These are phyloP conservation scores for Nematostella vectensis DNA, from an alignment of 92 coral and sea anemone genomes.

Conservation along the genomic window DNA sequence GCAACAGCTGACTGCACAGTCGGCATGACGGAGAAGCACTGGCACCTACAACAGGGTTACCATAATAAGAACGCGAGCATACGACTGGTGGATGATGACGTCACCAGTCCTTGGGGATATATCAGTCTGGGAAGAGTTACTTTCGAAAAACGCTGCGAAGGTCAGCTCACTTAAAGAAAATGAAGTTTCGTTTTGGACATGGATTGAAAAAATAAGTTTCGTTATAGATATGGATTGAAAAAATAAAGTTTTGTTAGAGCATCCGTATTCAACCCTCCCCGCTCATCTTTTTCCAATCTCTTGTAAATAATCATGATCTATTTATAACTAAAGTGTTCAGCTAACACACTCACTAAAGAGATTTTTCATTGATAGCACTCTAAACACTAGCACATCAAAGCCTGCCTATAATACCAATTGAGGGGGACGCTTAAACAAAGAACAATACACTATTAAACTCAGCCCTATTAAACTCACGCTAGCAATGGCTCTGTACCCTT, in stretches of 20 bases:
- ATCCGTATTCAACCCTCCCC: too few species aligned
- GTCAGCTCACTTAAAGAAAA: constrained; percentile 4
- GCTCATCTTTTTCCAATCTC: too few species aligned
- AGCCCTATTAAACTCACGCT: too few species aligned
- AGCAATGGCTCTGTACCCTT: too few species aligned
- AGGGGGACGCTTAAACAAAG: too few species aligned
- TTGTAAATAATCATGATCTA: too few species aligned
- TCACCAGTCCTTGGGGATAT: constrained; percentile 21
- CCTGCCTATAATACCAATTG: too few species aligned
- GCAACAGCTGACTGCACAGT: constrained; percentile 29
- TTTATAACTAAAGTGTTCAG: too few species aligned
- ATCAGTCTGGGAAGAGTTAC: constrained; percentile 41
- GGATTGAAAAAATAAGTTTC: not conserved
- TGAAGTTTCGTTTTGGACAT: not conserved
- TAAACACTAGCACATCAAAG: too few species aligned
- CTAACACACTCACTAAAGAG: too few species aligned
- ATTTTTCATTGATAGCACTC: too few species aligned
- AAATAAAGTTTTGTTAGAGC: not conserved
- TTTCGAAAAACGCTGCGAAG: constrained; percentile 30
- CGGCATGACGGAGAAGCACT: constrained; percentile 14
- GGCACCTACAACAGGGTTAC: constrained; percentile 11
- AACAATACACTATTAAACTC: too few species aligned
- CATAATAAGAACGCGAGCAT: constrained; percentile 25
- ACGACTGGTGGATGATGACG: constrained; percentile 34
- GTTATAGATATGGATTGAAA: not conserved